Percentiles rank a stretch among this genome's conserved stretches.
These are phyloP conservation scores for Octonoba sinensis DNA, from an alignment of 2,888 invertebrate species.

Conservation along the genomic window DNA sequence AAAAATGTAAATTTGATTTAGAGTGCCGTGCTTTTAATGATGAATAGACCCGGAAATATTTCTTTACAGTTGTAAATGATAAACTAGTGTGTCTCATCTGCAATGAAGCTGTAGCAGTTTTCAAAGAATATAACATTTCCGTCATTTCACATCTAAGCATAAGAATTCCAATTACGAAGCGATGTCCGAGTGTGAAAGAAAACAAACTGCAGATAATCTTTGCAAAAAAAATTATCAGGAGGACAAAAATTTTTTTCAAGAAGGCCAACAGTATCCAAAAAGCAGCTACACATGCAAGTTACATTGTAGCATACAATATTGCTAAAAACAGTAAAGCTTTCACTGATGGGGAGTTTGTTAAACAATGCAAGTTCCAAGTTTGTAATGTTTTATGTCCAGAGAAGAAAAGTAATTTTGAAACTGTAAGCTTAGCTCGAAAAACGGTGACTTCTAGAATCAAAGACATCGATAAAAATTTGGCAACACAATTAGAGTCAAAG, in stretches of 20 bases:
- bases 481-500: conserved; percentile 19
- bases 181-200: conserved; percentile 28
- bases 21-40: conserved; percentile 31
- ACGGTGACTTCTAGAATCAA: conserved; percentile 35
- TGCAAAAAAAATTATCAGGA: conserved; percentile 21
- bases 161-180: conserved; percentile 38
- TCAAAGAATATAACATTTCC: conserved; percentile 44
- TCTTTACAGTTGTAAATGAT: conserved; percentile 46
- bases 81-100: conserved; percentile 50
- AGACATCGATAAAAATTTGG: conserved; percentile 32
- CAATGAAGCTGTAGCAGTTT: conserved; percentile 51
- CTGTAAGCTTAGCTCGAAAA: conserved; percentile 27
- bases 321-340: conserved; percentile 39
- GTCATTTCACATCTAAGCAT: conserved; percentile 36
- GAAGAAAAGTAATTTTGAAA: conserved; percentile 23
- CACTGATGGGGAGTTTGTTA: conserved; percentile 34
- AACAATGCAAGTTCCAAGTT: conserved; percentile 27
- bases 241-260: conserved; percentile 33
- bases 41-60: conserved; percentile 43
- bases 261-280: conserved; percentile 21
- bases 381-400: conserved; percentile 18
- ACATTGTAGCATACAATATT: conserved; percentile 34
- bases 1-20: conserved; percentile 26
- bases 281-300: conserved; percentile 20
- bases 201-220: conserved; percentile 6